Percentiles rank a stretch among this genome's conserved stretches.
phyloP scores from a whole-genome alignment of 2,113 vertebrate genomes.

The Tragelaphus buxtoni region DNA sequence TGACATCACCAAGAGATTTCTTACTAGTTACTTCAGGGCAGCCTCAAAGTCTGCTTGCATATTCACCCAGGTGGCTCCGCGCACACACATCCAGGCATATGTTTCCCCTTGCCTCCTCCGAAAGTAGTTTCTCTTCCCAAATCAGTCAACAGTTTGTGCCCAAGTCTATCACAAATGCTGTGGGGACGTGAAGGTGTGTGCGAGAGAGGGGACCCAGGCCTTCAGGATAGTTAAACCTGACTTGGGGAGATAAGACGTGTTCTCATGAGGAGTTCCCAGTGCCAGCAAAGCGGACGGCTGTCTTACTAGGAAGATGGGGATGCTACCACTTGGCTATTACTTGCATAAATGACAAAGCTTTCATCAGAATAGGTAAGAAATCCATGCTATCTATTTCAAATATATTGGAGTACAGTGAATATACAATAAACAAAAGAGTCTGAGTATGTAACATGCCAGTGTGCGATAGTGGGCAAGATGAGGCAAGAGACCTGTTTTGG shows the following conservation, averaged over 20 bases:
- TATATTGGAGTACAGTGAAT: neutral
- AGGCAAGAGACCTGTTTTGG: neutral
- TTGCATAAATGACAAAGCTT: slow-evolving; percentile 40
- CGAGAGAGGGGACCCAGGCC: neutral
- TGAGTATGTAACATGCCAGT: neutral
- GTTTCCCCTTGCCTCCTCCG: neutral
- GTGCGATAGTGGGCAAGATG: neutral
- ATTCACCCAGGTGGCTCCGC: accelerated
- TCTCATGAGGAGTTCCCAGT: neutral
- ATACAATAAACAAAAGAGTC: slow-evolving; percentile 19
- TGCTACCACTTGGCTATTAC: neutral
- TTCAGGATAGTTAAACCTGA: neutral
- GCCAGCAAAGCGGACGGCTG: neutral
- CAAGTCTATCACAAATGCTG: neutral
- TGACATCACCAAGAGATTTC: neutral
- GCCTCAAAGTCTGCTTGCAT: neutral
- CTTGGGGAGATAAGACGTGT: neutral
- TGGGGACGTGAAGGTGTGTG: neutral
- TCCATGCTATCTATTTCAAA: slow-evolving; percentile 31
- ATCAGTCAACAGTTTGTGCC: neutral
- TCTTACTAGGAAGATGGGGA: neutral
- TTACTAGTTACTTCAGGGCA: neutral
- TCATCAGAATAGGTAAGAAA: slow-evolving; percentile 25
- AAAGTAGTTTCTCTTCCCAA: neutral
- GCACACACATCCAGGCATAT: accelerated